Evolutionary conservation across 2,888 invertebrate genomes (phyloP), one percentile per base, ranked within the genome.

Genomic region (Balanococcus diminutus): DNA sequence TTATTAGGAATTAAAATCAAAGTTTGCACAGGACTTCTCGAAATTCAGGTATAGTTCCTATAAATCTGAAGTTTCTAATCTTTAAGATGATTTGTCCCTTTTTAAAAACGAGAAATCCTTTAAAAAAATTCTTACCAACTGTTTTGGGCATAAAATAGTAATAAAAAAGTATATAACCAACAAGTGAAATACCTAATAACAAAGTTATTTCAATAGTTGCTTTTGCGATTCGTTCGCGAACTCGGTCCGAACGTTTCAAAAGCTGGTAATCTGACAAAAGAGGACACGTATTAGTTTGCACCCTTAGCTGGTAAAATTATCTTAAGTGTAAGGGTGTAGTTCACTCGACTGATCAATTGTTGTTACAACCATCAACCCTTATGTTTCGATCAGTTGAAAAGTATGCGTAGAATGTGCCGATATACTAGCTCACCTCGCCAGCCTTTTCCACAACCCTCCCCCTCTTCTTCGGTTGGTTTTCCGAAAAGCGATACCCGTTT

Each of bases 321-420:
- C 82, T 82, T 28, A 51, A 82, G 82, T 82, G 82, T 51, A 51
- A 82, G 82, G 82, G 42, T 51, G 56, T 82, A 82, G 82, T 82
- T 82, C 82, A 82, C 82, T 82, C 51, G 56, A 51, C 51, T 82
- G 82, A 82, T 82, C 82, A 82, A 82, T 82, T 82, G 82, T 82
- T 82, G 82, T 82, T 25, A 51, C 51, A 19, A 51, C 82, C 82
- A 82, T 82, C 82, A 82, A 82, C 82, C 82, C 82, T 82, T 82
- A 82, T 82, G 82, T 82, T 51, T 51, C 82, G 82, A 82, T 82
- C 82, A 82, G 82, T 82, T 81, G 25, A 51, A 31, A 82, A 82
- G 82, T 82, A 82, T 82, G 82, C 39, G 39, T 46, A 82, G 82
- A 82, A 82, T 82, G 82, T 82, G 51, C 16, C 9, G 32, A 22